Percentiles rank a stretch among this genome's conserved stretches.
phyloP scores from a whole-genome alignment of 2,113 vertebrate species.

The Sigmodon hispidus region DNA sequence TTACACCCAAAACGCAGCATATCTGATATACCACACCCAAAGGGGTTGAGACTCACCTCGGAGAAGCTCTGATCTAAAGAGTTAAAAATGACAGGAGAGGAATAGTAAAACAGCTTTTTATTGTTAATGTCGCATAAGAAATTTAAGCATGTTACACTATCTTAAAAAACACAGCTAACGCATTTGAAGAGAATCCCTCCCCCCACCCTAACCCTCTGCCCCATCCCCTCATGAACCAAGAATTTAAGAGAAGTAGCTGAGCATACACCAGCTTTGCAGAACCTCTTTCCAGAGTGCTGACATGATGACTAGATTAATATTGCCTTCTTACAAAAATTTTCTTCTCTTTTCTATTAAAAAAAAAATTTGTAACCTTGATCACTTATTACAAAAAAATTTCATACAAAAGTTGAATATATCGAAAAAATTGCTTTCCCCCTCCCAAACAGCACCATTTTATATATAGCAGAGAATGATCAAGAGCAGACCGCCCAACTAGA shows the following conservation, averaged over 20 bases:
- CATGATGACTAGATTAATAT: constrained; percentile 66
- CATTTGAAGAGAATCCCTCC: constrained; percentile 63
- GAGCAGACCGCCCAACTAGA: constrained; percentile 77
- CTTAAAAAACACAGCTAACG: constrained; percentile 82
- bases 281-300: constrained; percentile 75
- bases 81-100: constrained; percentile 66
- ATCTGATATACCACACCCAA: background rate
- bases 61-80: background rate
- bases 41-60: background rate
- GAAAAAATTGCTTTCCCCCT: constrained; percentile 77
- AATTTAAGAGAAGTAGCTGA: constrained; percentile 77
- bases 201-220: background rate
- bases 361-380: constrained; percentile 76
- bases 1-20: no score
- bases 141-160: constrained; percentile 83
- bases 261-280: constrained; percentile 69
- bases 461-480: constrained; percentile 77
- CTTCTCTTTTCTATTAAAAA: constrained; percentile 73
- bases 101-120: constrained; percentile 80
- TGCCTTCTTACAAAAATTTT: constrained; percentile 76
- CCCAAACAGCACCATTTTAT: constrained; percentile 84
- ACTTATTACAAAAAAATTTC: constrained; percentile 80
- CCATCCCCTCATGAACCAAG: background rate
- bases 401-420: constrained; percentile 82
- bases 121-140: constrained; percentile 81